phyloP scores from a whole-genome alignment of 2,113 vertebrate species.

The Amphilophus citrinellus region DNA sequence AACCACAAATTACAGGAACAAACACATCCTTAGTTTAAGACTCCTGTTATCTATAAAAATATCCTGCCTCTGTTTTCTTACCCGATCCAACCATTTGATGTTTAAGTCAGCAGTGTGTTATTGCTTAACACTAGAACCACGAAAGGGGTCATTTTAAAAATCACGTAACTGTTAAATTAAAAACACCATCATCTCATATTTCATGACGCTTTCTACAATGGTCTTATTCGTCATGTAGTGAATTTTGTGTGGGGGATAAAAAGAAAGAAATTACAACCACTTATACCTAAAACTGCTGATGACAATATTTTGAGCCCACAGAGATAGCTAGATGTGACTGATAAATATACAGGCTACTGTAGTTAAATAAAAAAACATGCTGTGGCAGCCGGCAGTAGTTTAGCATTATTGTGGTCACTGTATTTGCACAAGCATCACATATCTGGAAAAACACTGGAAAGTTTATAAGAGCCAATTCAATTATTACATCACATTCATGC shows the following conservation, averaged over 20 bases:
- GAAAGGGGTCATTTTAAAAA: too few species aligned
- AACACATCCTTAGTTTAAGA: background rate
- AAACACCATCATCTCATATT: too few species aligned
- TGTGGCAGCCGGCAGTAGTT: background rate
- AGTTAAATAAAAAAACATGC: background rate
- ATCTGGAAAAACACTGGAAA: background rate
- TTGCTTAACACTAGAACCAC: too few species aligned
- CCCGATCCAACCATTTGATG: background rate
- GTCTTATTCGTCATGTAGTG: too few species aligned
- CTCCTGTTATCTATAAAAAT: background rate
- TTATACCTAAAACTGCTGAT: too few species aligned
- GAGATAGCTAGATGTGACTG: too few species aligned
- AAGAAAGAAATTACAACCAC: too few species aligned
- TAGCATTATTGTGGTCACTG: background rate
- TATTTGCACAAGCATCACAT: accelerated
- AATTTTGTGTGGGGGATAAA: too few species aligned
- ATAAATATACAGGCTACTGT: too few species aligned
- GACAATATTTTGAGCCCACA: too few species aligned
- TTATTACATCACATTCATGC: conserved; percentile 1
- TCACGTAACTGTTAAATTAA: too few species aligned
- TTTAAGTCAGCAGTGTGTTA: background rate
- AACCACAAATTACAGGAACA: conserved; percentile 11
- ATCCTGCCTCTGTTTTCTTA: background rate
- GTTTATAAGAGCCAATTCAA: background rate
- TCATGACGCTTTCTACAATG: too few species aligned